Evolutionary conservation across 2,888 invertebrate species (phyloP).

Genomic region (Metellina segmentata): DNA sequence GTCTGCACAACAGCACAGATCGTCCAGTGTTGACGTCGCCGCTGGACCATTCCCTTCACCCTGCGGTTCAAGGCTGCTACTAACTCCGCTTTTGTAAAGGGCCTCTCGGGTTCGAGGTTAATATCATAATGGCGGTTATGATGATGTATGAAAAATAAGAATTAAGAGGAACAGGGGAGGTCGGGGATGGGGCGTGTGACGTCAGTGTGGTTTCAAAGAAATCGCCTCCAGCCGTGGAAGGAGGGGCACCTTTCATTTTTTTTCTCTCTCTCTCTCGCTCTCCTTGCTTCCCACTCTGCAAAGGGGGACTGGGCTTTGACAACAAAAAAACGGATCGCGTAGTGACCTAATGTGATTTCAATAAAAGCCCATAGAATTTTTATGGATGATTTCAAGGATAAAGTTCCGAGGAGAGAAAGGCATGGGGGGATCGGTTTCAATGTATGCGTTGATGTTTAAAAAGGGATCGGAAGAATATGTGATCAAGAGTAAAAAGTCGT

Average conservation of each 20-base stretch:
- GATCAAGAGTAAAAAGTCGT: not conserved
- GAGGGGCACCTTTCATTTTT: slow-evolving; percentile 3
- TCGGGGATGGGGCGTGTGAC: slow-evolving; percentile 49
- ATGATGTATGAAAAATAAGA: slow-evolving; percentile 69
- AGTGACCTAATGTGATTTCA: slow-evolving; percentile 67
- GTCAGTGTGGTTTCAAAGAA: slow-evolving; percentile 76
- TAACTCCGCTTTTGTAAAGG: slow-evolving; percentile 50
- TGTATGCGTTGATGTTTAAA: not conserved
- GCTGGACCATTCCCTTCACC: slow-evolving; percentile 68
- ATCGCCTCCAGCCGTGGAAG: slow-evolving; percentile 56
- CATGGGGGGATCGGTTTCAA: slow-evolving; percentile 1
- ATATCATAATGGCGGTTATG: slow-evolving; percentile 75
- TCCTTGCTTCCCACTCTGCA: slow-evolving; percentile 7
- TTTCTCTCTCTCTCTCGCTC: no score
- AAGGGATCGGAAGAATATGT: not conserved
- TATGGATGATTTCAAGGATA: slow-evolving; percentile 72
- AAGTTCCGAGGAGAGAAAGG: slow-evolving; percentile 25
- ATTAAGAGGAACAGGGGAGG: slow-evolving; percentile 38
- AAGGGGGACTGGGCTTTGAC: slow-evolving; percentile 59
- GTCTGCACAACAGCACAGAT: slow-evolving; percentile 12
- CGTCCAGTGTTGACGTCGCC: slow-evolving; percentile 55
- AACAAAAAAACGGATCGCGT: slow-evolving; percentile 55
- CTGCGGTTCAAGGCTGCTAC: slow-evolving; percentile 71
- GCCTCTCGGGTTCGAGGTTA: slow-evolving; percentile 74
- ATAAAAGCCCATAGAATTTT: slow-evolving; percentile 58